Conservation (phyloP, 1,140 invertebrate species). For the Rhyzopertha dominica region DNA sequence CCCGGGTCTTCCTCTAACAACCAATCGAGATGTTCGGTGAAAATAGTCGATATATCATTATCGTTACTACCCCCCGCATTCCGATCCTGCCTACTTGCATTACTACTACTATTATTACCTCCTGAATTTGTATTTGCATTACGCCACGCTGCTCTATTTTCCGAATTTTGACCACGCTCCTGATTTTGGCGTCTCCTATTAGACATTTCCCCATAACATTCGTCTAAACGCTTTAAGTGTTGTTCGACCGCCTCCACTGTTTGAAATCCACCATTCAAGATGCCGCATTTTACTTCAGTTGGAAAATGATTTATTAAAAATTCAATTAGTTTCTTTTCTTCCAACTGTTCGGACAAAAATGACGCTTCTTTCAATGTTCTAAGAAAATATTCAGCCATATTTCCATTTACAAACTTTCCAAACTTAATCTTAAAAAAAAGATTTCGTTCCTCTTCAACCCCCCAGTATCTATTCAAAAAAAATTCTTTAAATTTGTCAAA, state of each 20-base stretch:
- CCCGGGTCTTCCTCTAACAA: not conserved
- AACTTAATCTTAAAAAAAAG: constrained; percentile 8
- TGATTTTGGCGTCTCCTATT: too few species aligned
- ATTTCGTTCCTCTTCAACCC: constrained; percentile 3
- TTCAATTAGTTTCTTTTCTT: constrained; percentile 4
- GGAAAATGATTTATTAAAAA: constrained; percentile 10
- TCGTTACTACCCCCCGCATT: too few species aligned
- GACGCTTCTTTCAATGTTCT: constrained; percentile 5
- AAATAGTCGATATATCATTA: constrained; percentile 2
- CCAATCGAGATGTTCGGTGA: not conserved
- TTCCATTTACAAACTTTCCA: constrained; percentile 4
- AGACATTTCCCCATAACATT: too few species aligned
- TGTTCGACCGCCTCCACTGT: not conserved
- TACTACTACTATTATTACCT: too few species aligned
- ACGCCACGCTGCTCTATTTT: too few species aligned
- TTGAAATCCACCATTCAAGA: not conserved
- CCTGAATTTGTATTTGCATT: too few species aligned
- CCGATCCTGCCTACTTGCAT: too few species aligned
- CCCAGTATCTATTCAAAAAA: constrained; percentile 10
- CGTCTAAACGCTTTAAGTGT: too few species aligned
- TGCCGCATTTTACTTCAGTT: not conserved
- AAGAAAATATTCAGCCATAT: constrained; percentile 11
- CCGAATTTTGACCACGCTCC: too few species aligned
- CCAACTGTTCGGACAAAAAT: constrained; percentile 13
- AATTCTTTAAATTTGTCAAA: constrained; percentile 9